Percentiles rank a stretch among this genome's conserved stretches.
These are phyloP conservation scores for Trinectes maculatus DNA, from an alignment of 2,113 vertebrate species.

Conservation along the genomic window DNA sequence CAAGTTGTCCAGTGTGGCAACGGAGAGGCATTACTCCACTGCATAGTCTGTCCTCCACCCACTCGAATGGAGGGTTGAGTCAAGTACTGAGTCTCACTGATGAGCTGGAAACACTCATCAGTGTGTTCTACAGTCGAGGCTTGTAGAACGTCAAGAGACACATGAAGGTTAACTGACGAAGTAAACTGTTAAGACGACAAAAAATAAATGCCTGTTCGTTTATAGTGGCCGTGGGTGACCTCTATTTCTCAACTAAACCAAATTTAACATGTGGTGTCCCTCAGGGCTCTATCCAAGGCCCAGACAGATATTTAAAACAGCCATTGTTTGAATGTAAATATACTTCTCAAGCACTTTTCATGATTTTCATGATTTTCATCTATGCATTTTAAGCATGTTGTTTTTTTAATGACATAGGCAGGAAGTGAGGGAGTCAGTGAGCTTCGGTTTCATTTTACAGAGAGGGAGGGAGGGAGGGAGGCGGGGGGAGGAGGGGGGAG, in stretches of 20 bases:
- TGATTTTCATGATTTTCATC: too few species aligned
- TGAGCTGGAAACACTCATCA: constrained; percentile 49
- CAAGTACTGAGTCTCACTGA: constrained; percentile 19
- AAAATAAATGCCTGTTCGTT: too few species aligned
- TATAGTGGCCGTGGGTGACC: too few species aligned
- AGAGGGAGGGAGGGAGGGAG: constrained; percentile 1
- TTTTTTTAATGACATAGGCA: too few species aligned
- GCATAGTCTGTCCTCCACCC: constrained; percentile 30
- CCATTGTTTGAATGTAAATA: not conserved
- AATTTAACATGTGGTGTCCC: constrained; percentile 1
- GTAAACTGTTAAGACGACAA: not conserved
- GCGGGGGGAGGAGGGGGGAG: constrained; percentile 32
- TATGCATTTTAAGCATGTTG: constrained; percentile 29
- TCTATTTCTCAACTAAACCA: not conserved
- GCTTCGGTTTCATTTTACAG: constrained; percentile 64
- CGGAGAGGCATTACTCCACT: constrained; percentile 39
- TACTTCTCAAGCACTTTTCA: not conserved
- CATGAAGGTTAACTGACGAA: too few species aligned
- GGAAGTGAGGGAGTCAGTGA: constrained; percentile 49
- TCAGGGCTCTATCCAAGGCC: constrained; percentile 16
- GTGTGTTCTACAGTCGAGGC: constrained; percentile 30
- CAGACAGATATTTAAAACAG: not conserved
- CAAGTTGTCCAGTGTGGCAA: constrained; percentile 28
- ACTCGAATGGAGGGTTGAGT: constrained; percentile 35
- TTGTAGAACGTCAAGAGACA: constrained; percentile 36